Conservation (phyloP, 1,140 invertebrate genomes). For the Platorchestia sp. region DNA sequence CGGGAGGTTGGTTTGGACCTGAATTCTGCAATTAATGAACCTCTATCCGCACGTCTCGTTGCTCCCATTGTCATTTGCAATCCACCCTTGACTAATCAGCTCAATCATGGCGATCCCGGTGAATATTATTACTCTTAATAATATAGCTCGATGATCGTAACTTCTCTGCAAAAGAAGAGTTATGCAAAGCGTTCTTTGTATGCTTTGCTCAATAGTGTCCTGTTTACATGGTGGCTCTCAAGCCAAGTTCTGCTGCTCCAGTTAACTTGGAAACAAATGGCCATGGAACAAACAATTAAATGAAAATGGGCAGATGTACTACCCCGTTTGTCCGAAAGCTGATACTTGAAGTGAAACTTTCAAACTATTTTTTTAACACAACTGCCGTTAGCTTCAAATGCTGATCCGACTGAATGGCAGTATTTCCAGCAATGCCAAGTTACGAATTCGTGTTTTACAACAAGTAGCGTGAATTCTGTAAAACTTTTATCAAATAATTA, state of each 20-base stretch:
- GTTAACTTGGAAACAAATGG: not conserved
- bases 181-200: slow-evolving; percentile 17
- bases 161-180: not conserved
- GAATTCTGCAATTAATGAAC: slow-evolving; percentile 33
- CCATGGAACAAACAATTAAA: not conserved
- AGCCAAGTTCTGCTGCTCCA: not conserved
- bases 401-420: not conserved
- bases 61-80: slow-evolving; percentile 27
- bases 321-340: not conserved
- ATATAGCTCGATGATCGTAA: not conserved
- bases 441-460: no score
- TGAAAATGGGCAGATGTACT: not conserved
- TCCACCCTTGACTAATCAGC: slow-evolving; percentile 6
- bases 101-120: slow-evolving; percentile 12
- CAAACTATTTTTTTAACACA: not conserved
- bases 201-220: not conserved
- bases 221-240: not conserved
- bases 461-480: not conserved
- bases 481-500: not conserved
- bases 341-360: not conserved
- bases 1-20: not conserved
- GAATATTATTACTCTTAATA: slow-evolving; percentile 38
- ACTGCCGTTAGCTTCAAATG: not conserved
- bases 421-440: not conserved
- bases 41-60: not conserved